Conservation (phyloP, 2,797 vertebrate genomes). For the Tragopan temminckii region DNA sequence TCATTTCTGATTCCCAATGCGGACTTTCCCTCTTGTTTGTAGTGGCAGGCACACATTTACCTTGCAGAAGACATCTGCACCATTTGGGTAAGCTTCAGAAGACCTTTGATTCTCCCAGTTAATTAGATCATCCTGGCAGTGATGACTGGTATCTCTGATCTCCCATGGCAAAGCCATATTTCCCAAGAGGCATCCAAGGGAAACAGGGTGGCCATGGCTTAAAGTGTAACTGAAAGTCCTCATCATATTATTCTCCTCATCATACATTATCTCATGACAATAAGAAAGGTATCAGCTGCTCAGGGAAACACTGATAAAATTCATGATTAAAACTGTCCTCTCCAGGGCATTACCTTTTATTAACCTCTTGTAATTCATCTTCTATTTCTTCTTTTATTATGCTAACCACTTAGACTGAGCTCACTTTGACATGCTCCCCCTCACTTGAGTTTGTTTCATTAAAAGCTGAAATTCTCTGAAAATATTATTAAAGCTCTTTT, state of each 20-base stretch:
- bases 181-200: background rate
- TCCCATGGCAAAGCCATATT: background rate
- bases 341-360: conserved; percentile 21
- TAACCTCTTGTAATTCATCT: background rate
- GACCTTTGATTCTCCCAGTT: background rate
- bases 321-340: background rate
- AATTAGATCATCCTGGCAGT: background rate
- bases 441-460: background rate
- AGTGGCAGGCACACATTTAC: background rate
- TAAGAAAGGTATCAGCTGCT: background rate
- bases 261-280: background rate
- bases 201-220: background rate
- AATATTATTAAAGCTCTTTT: background rate
- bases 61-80: background rate
- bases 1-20: background rate
- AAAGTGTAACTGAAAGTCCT: background rate
- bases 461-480: background rate
- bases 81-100: background rate
- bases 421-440: background rate
- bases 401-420: background rate
- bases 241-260: background rate
- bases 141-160: background rate
- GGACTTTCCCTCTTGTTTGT: background rate
- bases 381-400: conserved; percentile 33
- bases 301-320: conserved; percentile 12